Conservation (phyloP, 2,888 invertebrate species). For the Lycaena phlaeas region DNA sequence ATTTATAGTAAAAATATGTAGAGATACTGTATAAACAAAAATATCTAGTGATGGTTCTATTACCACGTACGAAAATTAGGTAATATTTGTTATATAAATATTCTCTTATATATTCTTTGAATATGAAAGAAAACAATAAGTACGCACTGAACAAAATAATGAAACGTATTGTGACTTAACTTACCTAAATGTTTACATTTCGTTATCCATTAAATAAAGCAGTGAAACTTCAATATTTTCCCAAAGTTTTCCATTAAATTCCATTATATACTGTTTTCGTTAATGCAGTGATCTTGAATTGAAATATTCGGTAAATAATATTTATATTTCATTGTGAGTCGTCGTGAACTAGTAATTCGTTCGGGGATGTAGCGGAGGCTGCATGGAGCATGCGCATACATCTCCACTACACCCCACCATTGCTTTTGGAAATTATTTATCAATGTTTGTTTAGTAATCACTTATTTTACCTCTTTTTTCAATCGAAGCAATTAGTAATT, state of each 20-base stretch:
- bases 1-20: no score
- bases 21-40: no score
- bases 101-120: no score
- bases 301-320: neutral
- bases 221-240: neutral
- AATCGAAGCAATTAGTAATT: no score
- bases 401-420: neutral
- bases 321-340: neutral
- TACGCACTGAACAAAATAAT: no score
- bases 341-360: neutral
- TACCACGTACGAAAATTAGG: no score
- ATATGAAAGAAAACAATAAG: no score
- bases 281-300: neutral
- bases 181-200: neutral
- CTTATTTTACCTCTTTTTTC: no score
- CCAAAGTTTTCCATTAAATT: neutral
- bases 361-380: constrained; percentile 33
- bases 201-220: neutral
- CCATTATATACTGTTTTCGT: neutral
- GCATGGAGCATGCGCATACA: constrained; percentile 42
- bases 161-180: no score
- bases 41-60: no score
- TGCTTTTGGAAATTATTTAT: neutral
- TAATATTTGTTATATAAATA: no score
- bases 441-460: no score